Conservation (phyloP, 1,140 invertebrate species). For the Mercenaria mercenaria region DNA sequence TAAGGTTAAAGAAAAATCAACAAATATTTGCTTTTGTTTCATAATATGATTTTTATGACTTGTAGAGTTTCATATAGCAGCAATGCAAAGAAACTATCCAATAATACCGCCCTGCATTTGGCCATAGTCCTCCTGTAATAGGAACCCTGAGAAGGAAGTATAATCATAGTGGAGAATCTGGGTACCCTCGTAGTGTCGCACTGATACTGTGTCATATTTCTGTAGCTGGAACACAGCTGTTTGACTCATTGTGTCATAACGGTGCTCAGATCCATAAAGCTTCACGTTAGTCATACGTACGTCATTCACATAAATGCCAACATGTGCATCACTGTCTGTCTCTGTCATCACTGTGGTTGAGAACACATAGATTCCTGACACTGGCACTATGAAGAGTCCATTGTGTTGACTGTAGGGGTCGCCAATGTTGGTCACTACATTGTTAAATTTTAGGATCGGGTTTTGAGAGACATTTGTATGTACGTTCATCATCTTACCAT, state of each 20-base stretch:
- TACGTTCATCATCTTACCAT: background rate
- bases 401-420: background rate
- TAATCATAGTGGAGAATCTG: background rate
- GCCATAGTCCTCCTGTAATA: constrained; percentile 11
- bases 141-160: background rate
- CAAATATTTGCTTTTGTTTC: no score
- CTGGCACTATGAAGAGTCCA: background rate
- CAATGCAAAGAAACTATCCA: background rate
- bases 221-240: constrained; percentile 10
- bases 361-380: constrained; percentile 19
- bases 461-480: background rate
- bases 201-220: background rate
- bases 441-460: background rate
- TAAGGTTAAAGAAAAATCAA: no score
- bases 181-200: background rate
- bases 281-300: background rate
- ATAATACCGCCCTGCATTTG: background rate
- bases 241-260: constrained; percentile 28
- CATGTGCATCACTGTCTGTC: background rate
- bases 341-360: background rate
- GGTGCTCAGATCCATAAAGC: constrained; percentile 9
- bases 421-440: background rate
- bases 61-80: background rate
- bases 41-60: background rate
- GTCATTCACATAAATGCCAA: constrained; percentile 27